These are phyloP conservation scores for Erythrolamprus reginae DNA, from an alignment of 2,113 vertebrate species.

Conservation along the genomic window DNA sequence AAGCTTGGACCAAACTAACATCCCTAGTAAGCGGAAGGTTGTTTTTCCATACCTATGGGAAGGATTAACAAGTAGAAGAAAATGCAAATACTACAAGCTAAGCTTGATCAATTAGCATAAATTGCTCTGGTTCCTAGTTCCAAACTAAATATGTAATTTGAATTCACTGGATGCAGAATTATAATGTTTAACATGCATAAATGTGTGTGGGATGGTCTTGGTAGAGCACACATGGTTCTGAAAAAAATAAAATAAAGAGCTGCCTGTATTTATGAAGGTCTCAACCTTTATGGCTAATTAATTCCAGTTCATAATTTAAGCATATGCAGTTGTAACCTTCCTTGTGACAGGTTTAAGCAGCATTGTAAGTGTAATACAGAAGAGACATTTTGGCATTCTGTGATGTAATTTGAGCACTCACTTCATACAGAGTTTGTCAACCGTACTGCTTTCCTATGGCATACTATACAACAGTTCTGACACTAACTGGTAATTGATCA, in stretches of 20 bases:
- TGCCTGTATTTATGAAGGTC: neutral
- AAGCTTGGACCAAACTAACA: neutral
- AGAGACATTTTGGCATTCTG: neutral
- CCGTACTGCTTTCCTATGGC: neutral
- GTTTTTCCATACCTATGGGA: neutral
- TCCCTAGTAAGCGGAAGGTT: neutral
- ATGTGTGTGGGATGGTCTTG: neutral
- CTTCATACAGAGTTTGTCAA: neutral
- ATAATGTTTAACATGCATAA: neutral
- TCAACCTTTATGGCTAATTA: neutral
- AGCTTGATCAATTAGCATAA: neutral
- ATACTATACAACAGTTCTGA: neutral
- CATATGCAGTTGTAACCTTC: neutral
- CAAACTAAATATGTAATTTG: neutral
- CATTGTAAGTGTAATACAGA: neutral
- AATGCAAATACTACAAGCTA: neutral
- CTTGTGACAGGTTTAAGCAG: neutral
- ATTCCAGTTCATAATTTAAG: neutral
- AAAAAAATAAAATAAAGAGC: neutral
- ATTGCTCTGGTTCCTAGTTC: neutral
- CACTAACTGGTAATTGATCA: neutral
- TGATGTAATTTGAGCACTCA: neutral
- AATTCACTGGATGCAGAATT: neutral
- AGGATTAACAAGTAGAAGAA: neutral
- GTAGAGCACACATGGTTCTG: neutral